Base-by-base conservation (phyloP, 2,113 vertebrate genomes). In the Urocolius indicus region DNA sequence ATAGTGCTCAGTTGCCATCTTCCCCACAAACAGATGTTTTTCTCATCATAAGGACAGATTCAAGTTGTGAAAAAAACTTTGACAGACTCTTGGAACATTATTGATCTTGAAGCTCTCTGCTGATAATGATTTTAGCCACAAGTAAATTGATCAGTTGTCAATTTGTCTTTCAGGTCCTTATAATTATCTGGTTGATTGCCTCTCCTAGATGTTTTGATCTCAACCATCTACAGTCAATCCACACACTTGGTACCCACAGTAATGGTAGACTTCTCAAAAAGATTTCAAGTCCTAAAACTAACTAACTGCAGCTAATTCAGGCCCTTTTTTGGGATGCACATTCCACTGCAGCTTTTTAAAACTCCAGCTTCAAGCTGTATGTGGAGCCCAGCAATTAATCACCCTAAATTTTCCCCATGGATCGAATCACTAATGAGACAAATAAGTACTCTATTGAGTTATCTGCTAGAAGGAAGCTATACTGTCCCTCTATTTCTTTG, bases 391-490 rank as follows among this genome's bases (percentile, higher is more conserved):
- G 38, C 13, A 32, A 6, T 38, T 27, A 6, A 13, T 62, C 72
- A 68, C 32, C 48, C 38, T 32, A 11, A 45, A 43, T 49, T 67
- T 45, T 67, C 48, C 32, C 32, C 6, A 9, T 10, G 27, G 27
- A 17, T 15, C 52, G 0, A 11, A 16, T 59, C 0, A 1, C 19
- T 63, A 1, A 5, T 21, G 54, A 49, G 48, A 38, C 7, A 71
- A 73, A 23, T 4, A 19, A 41, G 8, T 26, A 4, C 13, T 16
- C 9, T 59, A 4, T 6, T 9, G 45, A 41, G 23, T 59, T 87
- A 90, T 67, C 15, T 43, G 9, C n/a, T n/a, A 27, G 43, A 27
- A 80, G 67, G 43, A 38, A 72, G 48, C 48, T 84, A 43, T 62
- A 22, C 34, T 26, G 36, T 41, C 20, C 49, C 43, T 48, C 59